phyloP scores from a whole-genome alignment of 2,797 vertebrate species.

The Leptodactylus fallax region DNA sequence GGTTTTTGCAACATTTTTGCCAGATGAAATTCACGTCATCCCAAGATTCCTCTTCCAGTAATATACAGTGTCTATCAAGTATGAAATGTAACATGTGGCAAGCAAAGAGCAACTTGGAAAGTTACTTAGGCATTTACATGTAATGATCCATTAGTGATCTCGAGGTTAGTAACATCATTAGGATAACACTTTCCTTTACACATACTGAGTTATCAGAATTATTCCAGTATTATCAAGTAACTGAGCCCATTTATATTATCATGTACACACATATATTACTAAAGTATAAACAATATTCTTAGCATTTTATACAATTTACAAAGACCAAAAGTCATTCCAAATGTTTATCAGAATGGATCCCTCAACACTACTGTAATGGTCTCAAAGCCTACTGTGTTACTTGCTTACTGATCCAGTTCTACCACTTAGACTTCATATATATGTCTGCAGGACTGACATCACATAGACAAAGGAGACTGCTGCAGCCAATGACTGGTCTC shows the following conservation, averaged over 20 bases:
- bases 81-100: background rate
- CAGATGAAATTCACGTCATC: slow-evolving; percentile 25
- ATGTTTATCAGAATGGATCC: background rate
- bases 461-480: no score
- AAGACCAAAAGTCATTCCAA: background rate
- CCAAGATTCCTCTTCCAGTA: background rate
- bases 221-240: background rate
- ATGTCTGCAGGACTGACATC: no score
- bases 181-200: background rate
- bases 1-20: slow-evolving; percentile 11
- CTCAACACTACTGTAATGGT: no score
- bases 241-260: background rate
- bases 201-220: background rate
- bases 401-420: no score
- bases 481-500: no score
- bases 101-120: background rate
- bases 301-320: background rate
- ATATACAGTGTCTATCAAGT: background rate
- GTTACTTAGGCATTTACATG: background rate
- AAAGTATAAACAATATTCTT: background rate
- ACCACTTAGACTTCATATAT: no score
- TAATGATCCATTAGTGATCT: no score
- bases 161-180: no score
- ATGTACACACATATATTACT: background rate
- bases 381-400: no score